Percentiles rank a stretch among this genome's conserved stretches.
Evolutionary conservation across 2,113 vertebrate species (phyloP).

Genomic region (Mirounga angustirostris): DNA sequence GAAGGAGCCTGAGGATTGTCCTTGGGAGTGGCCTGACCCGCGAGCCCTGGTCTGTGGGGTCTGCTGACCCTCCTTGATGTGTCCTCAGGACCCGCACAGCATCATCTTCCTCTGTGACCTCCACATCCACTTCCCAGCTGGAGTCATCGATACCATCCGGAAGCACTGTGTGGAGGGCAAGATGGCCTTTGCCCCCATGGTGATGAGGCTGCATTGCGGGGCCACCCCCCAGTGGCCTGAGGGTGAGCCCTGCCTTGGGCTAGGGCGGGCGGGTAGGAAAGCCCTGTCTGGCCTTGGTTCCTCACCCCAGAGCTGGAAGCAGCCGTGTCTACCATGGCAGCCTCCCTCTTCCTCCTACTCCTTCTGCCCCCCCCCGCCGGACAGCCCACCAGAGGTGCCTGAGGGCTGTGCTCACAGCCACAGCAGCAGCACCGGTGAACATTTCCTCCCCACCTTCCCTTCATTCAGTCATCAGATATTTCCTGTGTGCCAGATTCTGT

Average conservation of each 20-base stretch:
- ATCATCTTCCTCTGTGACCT: conserved; percentile 98
- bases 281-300: not conserved
- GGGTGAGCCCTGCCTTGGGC: conserved; percentile 87
- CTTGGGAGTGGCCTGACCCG: too few species aligned
- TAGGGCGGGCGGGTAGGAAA: not conserved
- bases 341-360: not conserved
- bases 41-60: not conserved
- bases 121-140: conserved; percentile 94
- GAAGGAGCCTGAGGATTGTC: not conserved
- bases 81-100: conserved; percentile 93
- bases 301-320: not conserved
- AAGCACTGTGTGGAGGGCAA: conserved; percentile 96
- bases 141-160: conserved; percentile 93
- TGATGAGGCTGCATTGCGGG: conserved; percentile 95
- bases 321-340: fast-evolving
- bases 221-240: conserved; percentile 91
- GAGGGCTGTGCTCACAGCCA: not conserved
- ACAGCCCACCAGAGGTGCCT: fast-evolving
- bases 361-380: not conserved
- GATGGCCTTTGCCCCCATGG: conserved; percentile 96
- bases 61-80: not conserved
- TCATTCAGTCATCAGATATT: not conserved
- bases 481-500: not conserved
- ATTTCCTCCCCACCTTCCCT: not conserved
- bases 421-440: fast-evolving